Evolutionary conservation across 2,797 vertebrate species (phyloP).

Genomic region (Eurystomus glaucurus): DNA sequence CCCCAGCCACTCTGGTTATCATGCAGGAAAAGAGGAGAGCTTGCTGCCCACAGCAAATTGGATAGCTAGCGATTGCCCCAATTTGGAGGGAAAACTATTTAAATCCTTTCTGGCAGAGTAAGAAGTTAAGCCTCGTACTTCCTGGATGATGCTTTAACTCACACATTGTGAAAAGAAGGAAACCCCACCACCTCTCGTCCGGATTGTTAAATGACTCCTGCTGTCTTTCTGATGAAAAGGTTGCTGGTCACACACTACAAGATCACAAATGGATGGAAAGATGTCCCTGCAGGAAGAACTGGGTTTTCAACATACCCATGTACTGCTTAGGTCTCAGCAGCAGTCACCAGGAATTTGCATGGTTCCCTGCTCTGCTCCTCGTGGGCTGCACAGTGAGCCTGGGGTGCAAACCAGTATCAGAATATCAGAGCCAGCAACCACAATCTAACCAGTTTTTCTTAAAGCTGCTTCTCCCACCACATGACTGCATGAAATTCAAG

Average conservation of each 20-base stretch:
- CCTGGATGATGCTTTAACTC: not conserved
- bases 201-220: not conserved
- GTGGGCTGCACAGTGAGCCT: not conserved
- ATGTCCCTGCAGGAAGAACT: not conserved
- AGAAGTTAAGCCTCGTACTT: not conserved
- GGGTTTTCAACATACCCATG: accelerated
- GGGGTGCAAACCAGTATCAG: not conserved
- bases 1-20: not conserved
- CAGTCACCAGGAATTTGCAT: not conserved
- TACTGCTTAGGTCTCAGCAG: accelerated
- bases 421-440: not conserved
- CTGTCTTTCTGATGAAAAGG: not conserved
- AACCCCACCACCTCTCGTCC: not conserved
- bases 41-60: not conserved
- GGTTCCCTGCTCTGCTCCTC: not conserved
- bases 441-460: not conserved
- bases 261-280: not conserved
- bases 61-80: not conserved
- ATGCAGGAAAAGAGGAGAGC: not conserved
- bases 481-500: not conserved
- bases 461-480: not conserved
- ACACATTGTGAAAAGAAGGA: not conserved
- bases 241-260: not conserved
- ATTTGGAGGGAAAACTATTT: not conserved
- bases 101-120: not conserved